Evolutionary conservation across 1,140 invertebrate genomes (phyloP).

Genomic region (Drosophila elegans): DNA sequence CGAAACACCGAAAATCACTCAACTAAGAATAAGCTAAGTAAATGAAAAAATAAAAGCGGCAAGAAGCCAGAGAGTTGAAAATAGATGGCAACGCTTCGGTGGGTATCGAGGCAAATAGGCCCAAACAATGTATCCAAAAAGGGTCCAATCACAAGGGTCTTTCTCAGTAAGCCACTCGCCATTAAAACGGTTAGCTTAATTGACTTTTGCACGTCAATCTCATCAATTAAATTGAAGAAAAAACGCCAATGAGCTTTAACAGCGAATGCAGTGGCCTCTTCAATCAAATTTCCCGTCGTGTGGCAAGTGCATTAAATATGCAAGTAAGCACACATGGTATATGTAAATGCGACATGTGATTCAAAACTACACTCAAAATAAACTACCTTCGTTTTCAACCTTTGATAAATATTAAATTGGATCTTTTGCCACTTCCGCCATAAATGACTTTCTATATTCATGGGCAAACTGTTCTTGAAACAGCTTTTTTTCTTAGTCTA

Average conservation of each 20-base stretch:
- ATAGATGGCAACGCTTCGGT: constrained; percentile 41
- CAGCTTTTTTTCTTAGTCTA: too few species aligned
- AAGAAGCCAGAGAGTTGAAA: constrained; percentile 21
- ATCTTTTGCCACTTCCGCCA: too few species aligned
- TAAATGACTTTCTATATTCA: too few species aligned
- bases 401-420: too few species aligned
- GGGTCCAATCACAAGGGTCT: constrained; percentile 5
- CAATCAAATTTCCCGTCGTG: constrained; percentile 2
- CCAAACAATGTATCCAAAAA: constrained; percentile 25
- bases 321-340: constrained; percentile 1
- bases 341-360: not conserved
- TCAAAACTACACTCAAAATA: not conserved
- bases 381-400: too few species aligned
- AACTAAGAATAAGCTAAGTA: constrained; percentile 44
- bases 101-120: constrained; percentile 19
- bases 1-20: constrained; percentile 61
- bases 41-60: constrained; percentile 21
- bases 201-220: constrained; percentile 32
- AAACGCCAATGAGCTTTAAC: constrained; percentile 32
- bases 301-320: constrained; percentile 24
- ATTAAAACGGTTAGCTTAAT: constrained; percentile 27
- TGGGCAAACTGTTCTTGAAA: too few species aligned
- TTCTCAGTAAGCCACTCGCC: not conserved
- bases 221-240: constrained; percentile 14
- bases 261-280: not conserved